Conservation (phyloP, 1,140 invertebrate species). For the Drosophila repletoides region DNA sequence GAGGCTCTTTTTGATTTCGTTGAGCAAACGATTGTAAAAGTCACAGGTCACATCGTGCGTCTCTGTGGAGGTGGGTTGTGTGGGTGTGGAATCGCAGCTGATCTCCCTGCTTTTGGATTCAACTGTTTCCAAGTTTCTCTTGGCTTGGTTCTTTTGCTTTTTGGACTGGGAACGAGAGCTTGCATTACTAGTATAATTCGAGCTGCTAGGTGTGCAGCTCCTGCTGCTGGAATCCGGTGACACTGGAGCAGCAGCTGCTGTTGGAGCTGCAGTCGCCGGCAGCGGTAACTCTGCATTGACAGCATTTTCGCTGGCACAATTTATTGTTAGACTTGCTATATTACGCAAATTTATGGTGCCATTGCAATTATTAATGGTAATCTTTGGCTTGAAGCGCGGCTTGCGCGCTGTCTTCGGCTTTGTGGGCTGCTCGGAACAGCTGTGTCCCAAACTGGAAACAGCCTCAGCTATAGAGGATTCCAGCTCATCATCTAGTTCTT, state of each 20-base stretch:
- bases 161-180: conserved; percentile 76
- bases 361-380: conserved; percentile 82
- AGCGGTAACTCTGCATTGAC: conserved; percentile 64
- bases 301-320: conserved; percentile 73
- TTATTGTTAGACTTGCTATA: conserved; percentile 78
- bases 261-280: conserved; percentile 18
- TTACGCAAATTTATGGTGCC: conserved; percentile 81
- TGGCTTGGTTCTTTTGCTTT: conserved; percentile 50
- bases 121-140: conserved; percentile 2
- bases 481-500: conserved; percentile 75
- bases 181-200: conserved; percentile 70
- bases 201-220: conserved; percentile 52
- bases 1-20: conserved; percentile 79
- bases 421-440: conserved; percentile 34
- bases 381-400: conserved; percentile 74
- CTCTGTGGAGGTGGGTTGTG: conserved; percentile 31
- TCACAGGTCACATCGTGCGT: conserved; percentile 70
- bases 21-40: conserved; percentile 77
- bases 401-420: conserved; percentile 50
- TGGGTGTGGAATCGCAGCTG: conserved; percentile 32
- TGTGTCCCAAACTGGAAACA: conserved; percentile 66
- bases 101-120: conserved; percentile 24
- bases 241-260: conserved; percentile 24
- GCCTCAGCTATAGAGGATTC: conserved; percentile 78
- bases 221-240: conserved; percentile 45